Evolutionary conservation across 2,888 invertebrate genomes (phyloP).

Genomic region (Temnothorax ravouxi): DNA sequence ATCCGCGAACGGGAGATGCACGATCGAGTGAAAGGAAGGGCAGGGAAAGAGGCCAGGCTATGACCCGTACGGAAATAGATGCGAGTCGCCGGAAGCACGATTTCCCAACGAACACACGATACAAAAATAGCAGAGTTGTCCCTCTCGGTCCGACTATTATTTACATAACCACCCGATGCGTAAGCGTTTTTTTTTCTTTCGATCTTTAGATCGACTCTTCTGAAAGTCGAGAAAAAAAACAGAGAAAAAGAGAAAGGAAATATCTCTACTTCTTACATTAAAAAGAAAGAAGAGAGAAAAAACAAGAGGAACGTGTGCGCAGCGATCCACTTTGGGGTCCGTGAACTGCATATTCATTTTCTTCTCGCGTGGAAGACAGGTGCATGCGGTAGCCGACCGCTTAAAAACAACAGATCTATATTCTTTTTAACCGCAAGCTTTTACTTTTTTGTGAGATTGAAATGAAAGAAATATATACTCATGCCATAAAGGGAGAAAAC

Average conservation of each 20-base stretch:
- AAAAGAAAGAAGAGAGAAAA: background rate
- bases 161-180: constrained; percentile 71
- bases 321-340: constrained; percentile 33
- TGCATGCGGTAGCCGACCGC: constrained; percentile 14
- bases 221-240: background rate
- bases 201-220: constrained; percentile 36
- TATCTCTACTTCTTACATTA: constrained; percentile 7
- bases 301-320: constrained; percentile 25
- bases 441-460: constrained; percentile 26
- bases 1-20: constrained; percentile 55
- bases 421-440: constrained; percentile 26
- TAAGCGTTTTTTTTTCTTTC: constrained; percentile 13
- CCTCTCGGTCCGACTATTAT: constrained; percentile 66
- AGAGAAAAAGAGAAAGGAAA: background rate
- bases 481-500: background rate
- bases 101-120: constrained; percentile 77
- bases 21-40: constrained; percentile 38
- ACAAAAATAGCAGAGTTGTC: constrained; percentile 79
- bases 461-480: constrained; percentile 31
- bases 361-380: constrained; percentile 11
- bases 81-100: constrained; percentile 77
- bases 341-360: constrained; percentile 24
- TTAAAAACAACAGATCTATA: constrained; percentile 29
- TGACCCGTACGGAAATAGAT: constrained; percentile 76
- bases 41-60: constrained; percentile 51